These are phyloP conservation scores for Nomada fucata DNA, from an alignment of 2,888 invertebrate genomes.

Conservation along the genomic window DNA sequence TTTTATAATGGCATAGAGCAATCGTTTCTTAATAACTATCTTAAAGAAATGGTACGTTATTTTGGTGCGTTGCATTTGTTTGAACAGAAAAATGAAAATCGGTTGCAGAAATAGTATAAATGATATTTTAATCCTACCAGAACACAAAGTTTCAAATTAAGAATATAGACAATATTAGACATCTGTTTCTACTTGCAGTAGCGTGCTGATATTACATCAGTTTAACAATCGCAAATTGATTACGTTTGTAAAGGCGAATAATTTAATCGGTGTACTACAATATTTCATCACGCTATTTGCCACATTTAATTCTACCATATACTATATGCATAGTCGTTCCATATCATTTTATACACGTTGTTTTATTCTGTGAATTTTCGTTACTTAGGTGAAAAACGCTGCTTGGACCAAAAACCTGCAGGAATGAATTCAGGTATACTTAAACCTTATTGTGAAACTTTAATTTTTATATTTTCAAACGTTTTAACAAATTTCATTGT, in stretches of 20 bases:
- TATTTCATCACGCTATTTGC: conserved; percentile 66
- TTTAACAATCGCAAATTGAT: no score
- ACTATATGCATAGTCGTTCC: conserved; percentile 42
- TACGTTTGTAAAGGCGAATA: not conserved
- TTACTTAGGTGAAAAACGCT: conserved; percentile 81
- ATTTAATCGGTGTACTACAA: conserved; percentile 46
- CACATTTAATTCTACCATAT: conserved; percentile 53
- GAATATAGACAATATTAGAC: no score
- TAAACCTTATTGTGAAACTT: conserved; percentile 27
- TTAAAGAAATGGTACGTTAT: not conserved
- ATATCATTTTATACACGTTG: conserved; percentile 27
- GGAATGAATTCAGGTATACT: conserved; percentile 78
- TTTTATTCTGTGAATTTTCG: conserved; percentile 57
- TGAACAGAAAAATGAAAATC: no score
- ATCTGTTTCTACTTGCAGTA: no score
- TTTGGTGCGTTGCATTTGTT: no score
- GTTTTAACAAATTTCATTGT: not conserved
- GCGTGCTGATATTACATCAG: no score
- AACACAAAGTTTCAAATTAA: no score
- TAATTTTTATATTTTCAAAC: not conserved
- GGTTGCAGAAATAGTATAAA: no score
- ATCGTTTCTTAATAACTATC: not conserved
- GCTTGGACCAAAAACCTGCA: conserved; percentile 76
- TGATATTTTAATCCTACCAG: no score
- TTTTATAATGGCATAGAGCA: not conserved